These are phyloP conservation scores for Raja brachyura DNA, from an alignment of 2,113 vertebrate genomes.

Conservation along the genomic window DNA sequence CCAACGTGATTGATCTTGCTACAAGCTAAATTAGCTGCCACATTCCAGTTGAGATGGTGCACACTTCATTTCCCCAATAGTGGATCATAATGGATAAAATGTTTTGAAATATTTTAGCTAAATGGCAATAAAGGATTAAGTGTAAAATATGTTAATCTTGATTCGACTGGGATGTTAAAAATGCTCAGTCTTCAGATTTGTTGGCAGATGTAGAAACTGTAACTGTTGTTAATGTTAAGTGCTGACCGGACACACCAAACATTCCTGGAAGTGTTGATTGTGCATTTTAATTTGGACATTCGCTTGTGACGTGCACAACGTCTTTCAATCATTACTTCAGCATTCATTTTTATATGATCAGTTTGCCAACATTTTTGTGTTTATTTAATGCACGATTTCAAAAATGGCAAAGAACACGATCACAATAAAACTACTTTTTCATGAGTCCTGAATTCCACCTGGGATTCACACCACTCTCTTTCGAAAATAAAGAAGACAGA, in stretches of 20 bases:
- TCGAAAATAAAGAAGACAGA: too few species aligned
- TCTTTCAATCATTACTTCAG: neutral
- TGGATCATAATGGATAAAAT: constrained; percentile 1
- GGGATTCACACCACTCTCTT: neutral
- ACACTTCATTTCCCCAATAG: neutral
- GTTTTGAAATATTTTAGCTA: constrained; percentile 1
- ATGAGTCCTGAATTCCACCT: neutral
- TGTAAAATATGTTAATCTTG: neutral
- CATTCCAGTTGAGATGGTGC: too few species aligned
- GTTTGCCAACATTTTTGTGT: too few species aligned
- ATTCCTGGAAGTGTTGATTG: neutral
- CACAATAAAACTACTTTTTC: neutral
- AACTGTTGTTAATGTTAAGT: neutral
- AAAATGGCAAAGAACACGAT: too few species aligned
- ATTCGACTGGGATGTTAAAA: neutral
- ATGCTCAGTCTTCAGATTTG: neutral
- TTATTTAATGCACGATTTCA: too few species aligned
- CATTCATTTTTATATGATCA: neutral
- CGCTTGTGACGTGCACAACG: neutral
- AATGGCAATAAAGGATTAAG: neutral
- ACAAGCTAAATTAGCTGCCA: neutral
- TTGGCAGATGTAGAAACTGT: neutral
- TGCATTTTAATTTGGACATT: neutral
- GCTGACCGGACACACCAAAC: neutral
- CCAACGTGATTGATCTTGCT: neutral